Conservation (phyloP, 2,797 vertebrate species). For the Acrossocheilus wenchowensis region DNA sequence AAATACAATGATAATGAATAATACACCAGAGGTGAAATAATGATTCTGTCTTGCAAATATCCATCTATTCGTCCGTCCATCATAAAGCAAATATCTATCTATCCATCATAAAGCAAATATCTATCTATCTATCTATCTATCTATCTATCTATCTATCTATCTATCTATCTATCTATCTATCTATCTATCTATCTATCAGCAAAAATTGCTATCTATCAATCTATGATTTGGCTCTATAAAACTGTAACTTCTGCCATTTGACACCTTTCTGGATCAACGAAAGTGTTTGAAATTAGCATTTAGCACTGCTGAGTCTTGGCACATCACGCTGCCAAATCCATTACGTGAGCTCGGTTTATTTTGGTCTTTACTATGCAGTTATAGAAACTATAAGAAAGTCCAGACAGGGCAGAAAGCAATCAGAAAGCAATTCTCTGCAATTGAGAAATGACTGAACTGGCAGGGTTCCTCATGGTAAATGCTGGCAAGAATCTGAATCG, state of each 20-base stretch:
- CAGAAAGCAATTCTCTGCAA: constrained; percentile 60
- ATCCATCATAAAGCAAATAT: no score
- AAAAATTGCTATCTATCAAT: not conserved
- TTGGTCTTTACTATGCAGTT: constrained; percentile 57
- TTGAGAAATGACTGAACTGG: constrained; percentile 43
- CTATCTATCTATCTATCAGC: not conserved
- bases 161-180: not conserved
- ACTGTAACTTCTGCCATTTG: constrained; percentile 31
- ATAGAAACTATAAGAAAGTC: constrained; percentile 55
- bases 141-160: not conserved
- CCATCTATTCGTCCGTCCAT: not conserved
- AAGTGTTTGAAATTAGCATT: constrained; percentile 58
- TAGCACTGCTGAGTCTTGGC: constrained; percentile 61
- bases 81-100: not conserved
- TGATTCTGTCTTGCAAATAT: not conserved
- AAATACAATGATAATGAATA: constrained; percentile 27
- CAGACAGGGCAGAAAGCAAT: constrained; percentile 57
- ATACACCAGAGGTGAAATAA: constrained; percentile 3
- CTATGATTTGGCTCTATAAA: constrained; percentile 33
- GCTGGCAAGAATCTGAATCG: constrained; percentile 27
- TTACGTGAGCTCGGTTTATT: constrained; percentile 69
- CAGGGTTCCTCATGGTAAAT: constrained; percentile 29
- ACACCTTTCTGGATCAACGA: constrained; percentile 44
- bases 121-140: no score
- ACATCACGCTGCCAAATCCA: constrained; percentile 68